Base-by-base conservation (phyloP, 2,113 vertebrate genomes). In the Eulemur rufifrons region DNA sequence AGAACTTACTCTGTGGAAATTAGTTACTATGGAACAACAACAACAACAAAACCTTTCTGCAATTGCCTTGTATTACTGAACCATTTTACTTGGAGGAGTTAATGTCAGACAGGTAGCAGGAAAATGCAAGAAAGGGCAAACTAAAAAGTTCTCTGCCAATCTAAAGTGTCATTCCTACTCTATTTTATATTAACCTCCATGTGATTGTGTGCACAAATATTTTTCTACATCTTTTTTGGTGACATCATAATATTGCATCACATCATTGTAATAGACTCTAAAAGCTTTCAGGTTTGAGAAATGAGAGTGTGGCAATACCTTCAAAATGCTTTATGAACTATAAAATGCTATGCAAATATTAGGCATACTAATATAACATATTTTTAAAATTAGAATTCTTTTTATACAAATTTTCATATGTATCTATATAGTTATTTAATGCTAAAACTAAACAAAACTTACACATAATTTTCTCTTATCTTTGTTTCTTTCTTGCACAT, bases 381-480 rank as follows among this genome's bases (percentile, higher is more conserved):
- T 71, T 89, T 95, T 96, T 77, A 32, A 92, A 96, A 88, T 90
- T 76, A 78, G 61, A 90, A 94, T 73, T 92, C 85, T 94, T 94
- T 88, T 82, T n/a, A 81, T 80, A 64, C 37, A 77, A 71, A 59
- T 66, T 76, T 88, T 85, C 25, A 0, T 73, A 64, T 89, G 12
- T 86, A 50, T 50, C 39, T 18, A 21, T 64, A 73, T 64, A 83
- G 13, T 61, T 74, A 78, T 50, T 86, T 95, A 68, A 82, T 88
- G 68, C 42, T 85, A 78, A 93, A 95, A 69, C 76, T 68, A 92
- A 91, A 89, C 56, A 94, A 96, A 94, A 77, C 37, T 69, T 81
- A 85, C 50, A 92, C 74, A 6, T 61, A 86, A 85, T 97, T 91
- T 97, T 96, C 77, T 93, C 52, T 97, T 97, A 94, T 88, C 84